phyloP scores from a whole-genome alignment of 2,888 invertebrate genomes.

The Yponomeuta malinellus region DNA sequence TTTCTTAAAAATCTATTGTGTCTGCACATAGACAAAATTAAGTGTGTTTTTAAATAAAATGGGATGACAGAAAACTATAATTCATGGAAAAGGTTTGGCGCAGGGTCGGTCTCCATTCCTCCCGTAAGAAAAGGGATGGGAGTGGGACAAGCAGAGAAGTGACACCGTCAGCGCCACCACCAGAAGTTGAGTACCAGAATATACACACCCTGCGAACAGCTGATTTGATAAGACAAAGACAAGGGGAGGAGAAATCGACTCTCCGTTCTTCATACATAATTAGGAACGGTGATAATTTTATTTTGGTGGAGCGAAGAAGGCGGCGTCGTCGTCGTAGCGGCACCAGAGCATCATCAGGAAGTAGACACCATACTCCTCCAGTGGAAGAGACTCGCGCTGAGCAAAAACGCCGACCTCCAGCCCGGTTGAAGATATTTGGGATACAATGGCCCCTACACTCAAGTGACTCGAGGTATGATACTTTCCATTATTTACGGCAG shows the following conservation, averaged over 20 bases:
- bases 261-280: conserved; percentile 70
- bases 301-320: conserved; percentile 65
- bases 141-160: conserved; percentile 68
- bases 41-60: conserved; percentile 28
- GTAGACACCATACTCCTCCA: conserved; percentile 66
- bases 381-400: conserved; percentile 61
- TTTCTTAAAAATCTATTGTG: neutral
- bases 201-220: conserved; percentile 70
- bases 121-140: conserved; percentile 75
- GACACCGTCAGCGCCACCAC: conserved; percentile 49
- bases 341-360: conserved; percentile 63
- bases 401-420: conserved; percentile 66
- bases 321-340: conserved; percentile 65
- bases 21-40: neutral
- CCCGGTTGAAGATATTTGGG: conserved; percentile 66
- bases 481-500: neutral
- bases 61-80: conserved; percentile 71
- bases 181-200: conserved; percentile 69
- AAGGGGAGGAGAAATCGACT: conserved; percentile 70
- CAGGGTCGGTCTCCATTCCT: conserved; percentile 75
- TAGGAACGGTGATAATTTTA: conserved; percentile 70
- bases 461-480: conserved; percentile 64
- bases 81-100: conserved; percentile 76
- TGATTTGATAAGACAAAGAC: conserved; percentile 68
- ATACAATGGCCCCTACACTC: conserved; percentile 74